Evolutionary conservation across 2,113 vertebrate genomes (phyloP).

Genomic region (Aix galericulata): DNA sequence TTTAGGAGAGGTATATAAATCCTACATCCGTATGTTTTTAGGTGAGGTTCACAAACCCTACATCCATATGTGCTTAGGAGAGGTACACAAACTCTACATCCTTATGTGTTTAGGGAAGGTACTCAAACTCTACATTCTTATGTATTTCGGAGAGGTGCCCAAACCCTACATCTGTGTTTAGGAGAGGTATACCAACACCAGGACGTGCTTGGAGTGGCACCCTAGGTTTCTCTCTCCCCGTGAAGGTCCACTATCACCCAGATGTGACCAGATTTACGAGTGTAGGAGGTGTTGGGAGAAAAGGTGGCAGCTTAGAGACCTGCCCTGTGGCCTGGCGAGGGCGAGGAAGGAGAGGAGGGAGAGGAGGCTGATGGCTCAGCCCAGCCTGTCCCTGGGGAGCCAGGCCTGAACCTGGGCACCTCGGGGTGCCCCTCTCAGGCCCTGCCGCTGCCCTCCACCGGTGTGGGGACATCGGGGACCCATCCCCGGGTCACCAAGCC

Average conservation of each 20-base stretch:
- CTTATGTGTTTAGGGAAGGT: no score
- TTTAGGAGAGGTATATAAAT: neutral
- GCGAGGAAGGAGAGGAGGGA: no score
- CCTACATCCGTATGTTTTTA: no score
- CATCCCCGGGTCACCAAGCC: no score
- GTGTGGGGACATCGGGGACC: no score
- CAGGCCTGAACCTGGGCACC: no score
- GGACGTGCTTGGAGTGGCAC: neutral
- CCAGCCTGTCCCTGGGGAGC: no score
- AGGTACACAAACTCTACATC: neutral
- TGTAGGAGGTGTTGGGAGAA: neutral
- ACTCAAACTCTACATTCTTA: neutral
- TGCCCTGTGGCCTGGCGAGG: neutral
- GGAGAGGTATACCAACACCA: neutral
- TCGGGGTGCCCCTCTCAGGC: no score
- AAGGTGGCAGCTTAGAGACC: neutral
- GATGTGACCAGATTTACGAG: neutral
- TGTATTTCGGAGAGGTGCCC: neutral
- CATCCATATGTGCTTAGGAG: no score
- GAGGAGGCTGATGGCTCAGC: no score
- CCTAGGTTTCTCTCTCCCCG: neutral
- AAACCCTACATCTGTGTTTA: neutral
- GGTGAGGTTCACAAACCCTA: no score
- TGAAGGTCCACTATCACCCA: neutral
- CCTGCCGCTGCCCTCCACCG: no score